Percentiles rank a stretch among this genome's conserved stretches.
Conservation (phyloP, 2,113 vertebrate species). For the Aegotheles bennettii region DNA sequence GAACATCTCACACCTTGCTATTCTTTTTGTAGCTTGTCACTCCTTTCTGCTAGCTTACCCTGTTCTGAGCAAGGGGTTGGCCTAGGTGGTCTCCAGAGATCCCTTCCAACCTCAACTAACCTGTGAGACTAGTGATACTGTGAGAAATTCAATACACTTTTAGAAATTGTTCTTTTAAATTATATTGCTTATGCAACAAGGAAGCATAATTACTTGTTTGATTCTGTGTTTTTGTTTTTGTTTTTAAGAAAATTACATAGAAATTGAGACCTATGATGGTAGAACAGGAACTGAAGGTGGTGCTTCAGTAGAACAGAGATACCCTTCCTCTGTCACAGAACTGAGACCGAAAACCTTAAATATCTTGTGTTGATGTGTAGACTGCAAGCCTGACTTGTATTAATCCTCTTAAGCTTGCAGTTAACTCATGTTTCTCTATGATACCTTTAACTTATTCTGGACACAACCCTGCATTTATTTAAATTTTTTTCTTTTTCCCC, state of each 20-base stretch:
- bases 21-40: not conserved
- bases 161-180: not conserved
- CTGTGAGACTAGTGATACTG: not conserved
- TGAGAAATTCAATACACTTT: not conserved
- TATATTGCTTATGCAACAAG: not conserved
- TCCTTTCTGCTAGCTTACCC: not conserved
- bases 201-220: not conserved
- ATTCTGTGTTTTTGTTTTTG: not conserved
- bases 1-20: not conserved
- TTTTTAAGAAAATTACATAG: not conserved
- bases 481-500: fast-evolving
- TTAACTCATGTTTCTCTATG: not conserved
- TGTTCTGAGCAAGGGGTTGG: not conserved
- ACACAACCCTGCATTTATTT: not conserved
- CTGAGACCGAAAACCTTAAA: not conserved
- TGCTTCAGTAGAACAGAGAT: not conserved
- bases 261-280: not conserved
- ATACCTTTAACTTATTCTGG: not conserved
- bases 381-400: not conserved
- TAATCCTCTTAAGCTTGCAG: not conserved
- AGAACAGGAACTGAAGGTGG: not conserved
- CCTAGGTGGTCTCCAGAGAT: not conserved
- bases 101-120: not conserved
- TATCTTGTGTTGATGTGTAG: not conserved
- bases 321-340: not conserved